phyloP scores from a whole-genome alignment of 2,888 invertebrate genomes.

The Scaptomyza tumidula region DNA sequence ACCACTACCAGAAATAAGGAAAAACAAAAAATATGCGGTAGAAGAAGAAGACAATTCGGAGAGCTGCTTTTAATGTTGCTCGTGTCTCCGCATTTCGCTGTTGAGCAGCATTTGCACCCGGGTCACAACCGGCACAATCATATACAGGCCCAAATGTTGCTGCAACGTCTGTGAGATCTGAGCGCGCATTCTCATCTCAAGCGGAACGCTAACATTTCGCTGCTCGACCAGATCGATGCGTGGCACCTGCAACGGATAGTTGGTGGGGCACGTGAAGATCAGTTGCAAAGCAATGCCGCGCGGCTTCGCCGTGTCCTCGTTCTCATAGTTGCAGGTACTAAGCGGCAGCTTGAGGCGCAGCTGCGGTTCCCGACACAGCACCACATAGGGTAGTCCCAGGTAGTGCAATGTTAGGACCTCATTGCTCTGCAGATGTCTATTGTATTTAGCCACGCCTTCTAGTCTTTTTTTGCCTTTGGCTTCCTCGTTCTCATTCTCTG shows the following conservation, averaged over 20 bases:
- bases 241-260: conserved; percentile 59
- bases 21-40: background rate
- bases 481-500: conserved; percentile 3
- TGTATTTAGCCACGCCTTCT: conserved; percentile 14
- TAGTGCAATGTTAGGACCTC: conserved; percentile 67
- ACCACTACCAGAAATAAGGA: background rate
- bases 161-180: conserved; percentile 53
- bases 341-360: conserved; percentile 58
- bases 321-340: conserved; percentile 55
- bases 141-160: conserved; percentile 61
- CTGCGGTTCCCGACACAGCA: conserved; percentile 48
- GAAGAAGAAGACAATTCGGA: background rate
- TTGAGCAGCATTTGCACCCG: conserved; percentile 65
- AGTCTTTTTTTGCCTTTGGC: background rate
- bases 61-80: conserved; percentile 32
- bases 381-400: conserved; percentile 60
- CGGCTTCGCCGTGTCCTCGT: conserved; percentile 8
- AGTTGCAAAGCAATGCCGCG: conserved; percentile 60
- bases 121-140: conserved; percentile 65
- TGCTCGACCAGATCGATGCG: conserved; percentile 57
- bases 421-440: conserved; percentile 53
- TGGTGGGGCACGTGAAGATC: conserved; percentile 58
- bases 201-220: conserved; percentile 47
- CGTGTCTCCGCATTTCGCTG: conserved; percentile 19
- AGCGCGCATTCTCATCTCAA: conserved; percentile 45